These are phyloP conservation scores for Porites cylindrica DNA, from an alignment of 92 coral and sea anemone genomes.

Conservation along the genomic window DNA sequence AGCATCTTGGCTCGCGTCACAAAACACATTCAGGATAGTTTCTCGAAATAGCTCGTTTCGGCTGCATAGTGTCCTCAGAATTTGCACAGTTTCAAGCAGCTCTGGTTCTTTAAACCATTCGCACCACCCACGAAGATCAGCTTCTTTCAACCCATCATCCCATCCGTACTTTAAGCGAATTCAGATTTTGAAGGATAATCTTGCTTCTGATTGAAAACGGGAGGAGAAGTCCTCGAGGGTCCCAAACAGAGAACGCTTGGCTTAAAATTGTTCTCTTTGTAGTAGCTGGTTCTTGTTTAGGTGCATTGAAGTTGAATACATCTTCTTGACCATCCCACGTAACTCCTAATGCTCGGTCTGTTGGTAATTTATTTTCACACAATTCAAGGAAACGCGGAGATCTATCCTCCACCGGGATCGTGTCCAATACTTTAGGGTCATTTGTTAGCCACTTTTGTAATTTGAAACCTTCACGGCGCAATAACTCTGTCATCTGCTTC, in stretches of 20 bases:
- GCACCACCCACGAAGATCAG: too few relatives aligned
- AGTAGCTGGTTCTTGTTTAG: slow-evolving; percentile 12
- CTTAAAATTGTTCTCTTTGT: slow-evolving; percentile 42
- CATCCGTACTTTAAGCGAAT: too few relatives aligned
- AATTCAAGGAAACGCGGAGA: slow-evolving; percentile 49
- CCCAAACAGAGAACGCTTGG: slow-evolving; percentile 39
- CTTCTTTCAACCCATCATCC: too few relatives aligned
- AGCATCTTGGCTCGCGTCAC: not conserved
- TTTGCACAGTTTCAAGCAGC: too few relatives aligned
- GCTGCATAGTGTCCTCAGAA: too few relatives aligned
- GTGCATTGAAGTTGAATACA: slow-evolving; percentile 22
- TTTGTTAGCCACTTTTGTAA: not conserved
- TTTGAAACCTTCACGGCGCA: not conserved
- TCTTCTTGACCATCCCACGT: slow-evolving; percentile 23
- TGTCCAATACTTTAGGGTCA: not conserved
- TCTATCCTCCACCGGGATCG: not conserved
- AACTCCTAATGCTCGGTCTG: slow-evolving; percentile 25
- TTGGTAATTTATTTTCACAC: slow-evolving; percentile 38
- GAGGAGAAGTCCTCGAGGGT: slow-evolving; percentile 23
- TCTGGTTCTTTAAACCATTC: too few relatives aligned
- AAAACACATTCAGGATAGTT: too few relatives aligned
- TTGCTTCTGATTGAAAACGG: too few relatives aligned
- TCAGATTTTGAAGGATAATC: too few relatives aligned
- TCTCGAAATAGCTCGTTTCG: too few relatives aligned
- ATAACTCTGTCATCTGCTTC: not conserved